These are phyloP conservation scores for Notocelia uddmanniana DNA, from an alignment of 2,888 invertebrate genomes.

Conservation along the genomic window DNA sequence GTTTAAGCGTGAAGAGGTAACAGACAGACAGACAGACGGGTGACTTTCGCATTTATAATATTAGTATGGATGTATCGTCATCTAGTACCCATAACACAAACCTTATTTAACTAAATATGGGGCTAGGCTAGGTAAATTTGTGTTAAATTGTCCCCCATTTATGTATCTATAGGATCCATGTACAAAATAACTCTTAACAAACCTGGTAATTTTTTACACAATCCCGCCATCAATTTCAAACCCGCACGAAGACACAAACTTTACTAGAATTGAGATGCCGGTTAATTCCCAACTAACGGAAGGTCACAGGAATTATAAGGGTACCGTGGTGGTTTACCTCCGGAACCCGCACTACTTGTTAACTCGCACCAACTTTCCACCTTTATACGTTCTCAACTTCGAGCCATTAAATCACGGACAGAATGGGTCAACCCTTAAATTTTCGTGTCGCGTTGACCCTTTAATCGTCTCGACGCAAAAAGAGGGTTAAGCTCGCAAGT, in stretches of 20 bases:
- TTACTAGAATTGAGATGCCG: conserved; percentile 25
- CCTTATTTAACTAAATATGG: too few relatives aligned
- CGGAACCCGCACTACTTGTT: conserved; percentile 42
- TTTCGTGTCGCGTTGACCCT: conserved; percentile 19
- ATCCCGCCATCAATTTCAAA: conserved; percentile 24
- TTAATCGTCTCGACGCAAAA: conserved; percentile 19
- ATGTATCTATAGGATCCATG: too few relatives aligned
- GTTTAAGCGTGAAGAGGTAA: too few relatives aligned
- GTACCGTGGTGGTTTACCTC: conserved; percentile 44
- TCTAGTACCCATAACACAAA: too few relatives aligned
- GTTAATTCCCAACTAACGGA: conserved; percentile 38
- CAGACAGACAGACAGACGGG: too few relatives aligned
- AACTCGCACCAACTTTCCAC: conserved; percentile 39
- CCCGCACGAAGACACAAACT: conserved; percentile 25
- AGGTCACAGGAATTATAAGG: conserved; percentile 45
- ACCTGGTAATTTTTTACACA: background rate
- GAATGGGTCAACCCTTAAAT: conserved; percentile 35
- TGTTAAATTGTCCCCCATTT: too few relatives aligned
- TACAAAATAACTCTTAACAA: too few relatives aligned
- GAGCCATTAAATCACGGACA: conserved; percentile 32
- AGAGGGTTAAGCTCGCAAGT: background rate
- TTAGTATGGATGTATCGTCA: too few relatives aligned
- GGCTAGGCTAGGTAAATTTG: too few relatives aligned
- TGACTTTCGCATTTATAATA: too few relatives aligned
- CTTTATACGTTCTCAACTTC: conserved; percentile 38